Conservation (phyloP, 2,797 vertebrate species). For the Cottoperca gobio region DNA sequence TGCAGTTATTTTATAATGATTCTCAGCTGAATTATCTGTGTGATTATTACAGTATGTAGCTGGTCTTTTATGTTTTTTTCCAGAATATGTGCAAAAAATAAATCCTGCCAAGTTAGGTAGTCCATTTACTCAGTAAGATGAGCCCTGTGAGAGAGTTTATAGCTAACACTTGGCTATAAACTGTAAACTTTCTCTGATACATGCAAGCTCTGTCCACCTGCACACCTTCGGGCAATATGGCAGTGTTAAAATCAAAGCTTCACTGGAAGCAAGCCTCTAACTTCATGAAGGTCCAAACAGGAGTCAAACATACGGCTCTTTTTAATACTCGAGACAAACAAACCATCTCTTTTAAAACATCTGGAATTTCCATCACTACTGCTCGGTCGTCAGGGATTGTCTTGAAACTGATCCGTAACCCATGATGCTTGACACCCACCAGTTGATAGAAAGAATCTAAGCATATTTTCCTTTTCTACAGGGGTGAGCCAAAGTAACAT, state of each 20-base stretch:
- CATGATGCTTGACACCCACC: neutral
- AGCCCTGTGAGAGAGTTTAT: neutral
- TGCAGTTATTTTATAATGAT: neutral
- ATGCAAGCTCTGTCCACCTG: neutral
- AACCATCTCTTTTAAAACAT: slow-evolving; percentile 8
- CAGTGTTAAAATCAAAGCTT: neutral
- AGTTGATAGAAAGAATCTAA: neutral
- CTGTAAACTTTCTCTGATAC: neutral
- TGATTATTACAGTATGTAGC: neutral
- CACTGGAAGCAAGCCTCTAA: neutral
- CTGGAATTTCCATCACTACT: slow-evolving; percentile 6
- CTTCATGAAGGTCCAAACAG: neutral
- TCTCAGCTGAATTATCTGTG: neutral
- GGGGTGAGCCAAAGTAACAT: slow-evolving; percentile 17
- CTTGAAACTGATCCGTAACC: slow-evolving; percentile 28
- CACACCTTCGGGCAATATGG: neutral
- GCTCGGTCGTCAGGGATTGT: neutral
- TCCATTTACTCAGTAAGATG: neutral
- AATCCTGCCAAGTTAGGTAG: neutral
- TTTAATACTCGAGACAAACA: slow-evolving; percentile 16
- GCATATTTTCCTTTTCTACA: slow-evolving; percentile 27
- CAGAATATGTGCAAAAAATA: neutral
- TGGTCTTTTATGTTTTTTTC: neutral
- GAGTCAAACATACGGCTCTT: slow-evolving; percentile 1
- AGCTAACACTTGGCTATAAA: neutral